Evolutionary conservation across 2,888 invertebrate genomes (phyloP).

Genomic region (Cetonia aurata): DNA sequence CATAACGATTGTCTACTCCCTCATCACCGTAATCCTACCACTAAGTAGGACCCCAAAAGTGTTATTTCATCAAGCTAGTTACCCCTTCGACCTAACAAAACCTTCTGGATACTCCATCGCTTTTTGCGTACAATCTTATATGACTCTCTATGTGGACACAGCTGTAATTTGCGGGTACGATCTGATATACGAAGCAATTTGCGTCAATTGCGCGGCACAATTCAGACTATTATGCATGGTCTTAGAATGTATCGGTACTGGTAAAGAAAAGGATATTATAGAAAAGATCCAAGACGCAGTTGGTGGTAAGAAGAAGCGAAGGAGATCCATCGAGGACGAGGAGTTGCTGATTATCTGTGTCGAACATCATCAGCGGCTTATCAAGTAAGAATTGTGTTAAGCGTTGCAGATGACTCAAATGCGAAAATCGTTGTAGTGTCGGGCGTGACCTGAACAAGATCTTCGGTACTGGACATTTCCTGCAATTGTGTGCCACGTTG

Average conservation of each 20-base stretch:
- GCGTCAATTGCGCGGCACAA: conserved; percentile 47
- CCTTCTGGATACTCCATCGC: conserved; percentile 48
- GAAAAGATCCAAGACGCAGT: neutral
- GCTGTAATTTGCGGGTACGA: conserved; percentile 49
- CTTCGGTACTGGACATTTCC: conserved; percentile 47
- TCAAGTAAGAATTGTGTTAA: conserved; percentile 40
- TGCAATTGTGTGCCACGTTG: conserved; percentile 48
- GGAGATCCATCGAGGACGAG: conserved; percentile 30
- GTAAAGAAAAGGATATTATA: conserved; percentile 38
- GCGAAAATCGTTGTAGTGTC: conserved; percentile 40
- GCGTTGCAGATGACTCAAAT: neutral
- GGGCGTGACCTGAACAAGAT: conserved; percentile 46
- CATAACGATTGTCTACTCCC: conserved; percentile 41
- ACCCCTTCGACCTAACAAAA: conserved; percentile 45
- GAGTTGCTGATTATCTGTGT: conserved; percentile 46
- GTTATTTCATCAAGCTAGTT: conserved; percentile 48
- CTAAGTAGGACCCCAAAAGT: conserved; percentile 38
- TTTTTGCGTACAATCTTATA: conserved; percentile 46
- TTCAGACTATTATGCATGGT: conserved; percentile 46
- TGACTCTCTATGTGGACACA: conserved; percentile 42
- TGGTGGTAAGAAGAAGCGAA: neutral
- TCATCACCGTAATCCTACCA: conserved; percentile 43
- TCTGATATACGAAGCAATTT: conserved; percentile 46
- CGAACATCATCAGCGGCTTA: conserved; percentile 48
- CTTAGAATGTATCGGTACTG: conserved; percentile 40